Evolutionary conservation across 2,113 vertebrate genomes (phyloP).

Genomic region (Poecilia latipinna): DNA sequence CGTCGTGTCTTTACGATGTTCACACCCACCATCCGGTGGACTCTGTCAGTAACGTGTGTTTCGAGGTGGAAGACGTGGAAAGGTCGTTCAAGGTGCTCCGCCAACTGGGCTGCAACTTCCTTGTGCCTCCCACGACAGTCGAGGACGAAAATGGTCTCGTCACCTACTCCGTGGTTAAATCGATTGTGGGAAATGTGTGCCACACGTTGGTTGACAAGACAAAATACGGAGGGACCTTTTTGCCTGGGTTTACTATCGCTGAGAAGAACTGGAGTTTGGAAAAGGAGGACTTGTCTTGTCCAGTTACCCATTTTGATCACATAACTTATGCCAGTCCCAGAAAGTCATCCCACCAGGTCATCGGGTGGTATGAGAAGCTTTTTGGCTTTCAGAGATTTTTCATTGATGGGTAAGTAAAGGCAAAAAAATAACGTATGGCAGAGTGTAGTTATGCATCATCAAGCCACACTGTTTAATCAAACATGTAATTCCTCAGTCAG

Average conservation of each 20-base stretch:
- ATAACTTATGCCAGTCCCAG: conserved; percentile 85
- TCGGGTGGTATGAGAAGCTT: conserved; percentile 87
- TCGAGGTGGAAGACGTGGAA: conserved; percentile 85
- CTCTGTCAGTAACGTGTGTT: conserved; percentile 90
- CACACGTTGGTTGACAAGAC: conserved; percentile 89
- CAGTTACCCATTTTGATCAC: conserved; percentile 90
- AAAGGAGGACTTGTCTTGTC: conserved; percentile 33
- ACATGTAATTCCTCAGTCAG: neutral
- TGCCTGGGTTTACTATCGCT: conserved; percentile 84
- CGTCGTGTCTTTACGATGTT: conserved; percentile 79
- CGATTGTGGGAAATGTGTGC: conserved; percentile 86
- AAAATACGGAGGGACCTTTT: conserved; percentile 80
- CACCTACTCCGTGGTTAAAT: conserved; percentile 84
- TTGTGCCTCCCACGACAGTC: conserved; percentile 83
- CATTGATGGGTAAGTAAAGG: conserved; percentile 76
- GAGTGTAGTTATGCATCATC: neutral
- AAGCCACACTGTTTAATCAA: neutral
- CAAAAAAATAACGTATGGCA: no score
- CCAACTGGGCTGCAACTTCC: conserved; percentile 80
- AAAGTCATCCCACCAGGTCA: conserved; percentile 70
- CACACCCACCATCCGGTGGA: conserved; percentile 75
- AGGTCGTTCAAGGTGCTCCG: conserved; percentile 75
- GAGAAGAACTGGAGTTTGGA: conserved; percentile 2
- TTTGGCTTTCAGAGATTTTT: conserved; percentile 89
- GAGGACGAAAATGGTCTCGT: conserved; percentile 78